These are phyloP conservation scores for Luidia sarsii DNA, from an alignment of 53 echinoderm and acorn worm genomes.

Conservation along the genomic window DNA sequence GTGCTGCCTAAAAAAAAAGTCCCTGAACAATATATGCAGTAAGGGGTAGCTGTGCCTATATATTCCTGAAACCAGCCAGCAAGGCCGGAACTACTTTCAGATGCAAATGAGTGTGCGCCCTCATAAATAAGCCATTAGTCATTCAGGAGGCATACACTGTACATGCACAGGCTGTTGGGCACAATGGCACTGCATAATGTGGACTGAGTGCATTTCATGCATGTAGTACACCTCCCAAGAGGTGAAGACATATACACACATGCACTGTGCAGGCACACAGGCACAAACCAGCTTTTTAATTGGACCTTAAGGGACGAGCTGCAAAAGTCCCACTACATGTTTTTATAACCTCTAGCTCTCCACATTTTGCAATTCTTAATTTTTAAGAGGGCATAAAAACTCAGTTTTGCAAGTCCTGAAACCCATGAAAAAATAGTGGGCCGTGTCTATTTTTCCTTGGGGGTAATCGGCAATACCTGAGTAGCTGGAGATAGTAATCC, in stretches of 20 bases:
- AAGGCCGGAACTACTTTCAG: conserved; percentile 99
- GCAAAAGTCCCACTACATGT: conserved; percentile 17
- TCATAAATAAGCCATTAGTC: conserved; percentile 99
- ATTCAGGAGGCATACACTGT: conserved; percentile 72
- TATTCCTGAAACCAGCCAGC: conserved; percentile 44
- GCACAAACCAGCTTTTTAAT: conserved; percentile 66
- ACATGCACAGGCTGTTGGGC: conserved; percentile 55
- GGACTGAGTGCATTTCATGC: conserved; percentile 62
- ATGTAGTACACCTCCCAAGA: conserved; percentile 58
- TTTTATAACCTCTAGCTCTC: conserved; percentile 34
- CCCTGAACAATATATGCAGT: conserved; percentile 19
- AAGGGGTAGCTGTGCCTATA: conserved; percentile 15
- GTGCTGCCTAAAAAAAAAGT: conserved; percentile 13
- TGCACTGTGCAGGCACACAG: conserved; percentile 57
- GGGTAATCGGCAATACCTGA: conserved; percentile 39
- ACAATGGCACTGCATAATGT: conserved; percentile 74
- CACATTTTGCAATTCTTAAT: conserved; percentile 14
- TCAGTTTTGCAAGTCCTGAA: conserved; percentile 13
- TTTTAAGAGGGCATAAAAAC: conserved; percentile 22
- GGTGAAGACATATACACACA: conserved; percentile 17
- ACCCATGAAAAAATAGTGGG: conserved; percentile 24
- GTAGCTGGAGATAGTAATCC: conserved; percentile 39
- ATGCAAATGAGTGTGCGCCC: conserved; percentile 95
- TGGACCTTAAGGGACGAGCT: conserved; percentile 66
- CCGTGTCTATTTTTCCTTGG: conserved; percentile 45